Base-by-base conservation (phyloP, 2,797 vertebrate genomes). In the Percopsis omiscomaycus region DNA sequence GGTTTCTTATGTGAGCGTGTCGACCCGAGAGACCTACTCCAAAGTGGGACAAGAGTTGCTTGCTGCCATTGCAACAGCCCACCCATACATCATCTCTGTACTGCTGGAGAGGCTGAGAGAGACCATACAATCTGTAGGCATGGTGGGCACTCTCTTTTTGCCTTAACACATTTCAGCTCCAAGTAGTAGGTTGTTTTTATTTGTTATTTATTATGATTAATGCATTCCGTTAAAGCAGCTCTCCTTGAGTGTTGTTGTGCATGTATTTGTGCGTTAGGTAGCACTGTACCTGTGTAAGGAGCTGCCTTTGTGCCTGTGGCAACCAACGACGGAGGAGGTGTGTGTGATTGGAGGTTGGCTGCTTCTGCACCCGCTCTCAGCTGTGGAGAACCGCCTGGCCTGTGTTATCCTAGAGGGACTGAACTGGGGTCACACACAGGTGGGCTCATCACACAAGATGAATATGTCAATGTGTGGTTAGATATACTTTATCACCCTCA, bases 241-340 rank as follows among this genome's bases (percentile, higher is more conserved):
- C 29, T 51, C 9, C 62, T 1, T 68, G 5, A 42, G 15, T 16
- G 32, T 72, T 13, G 44, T 27, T 32, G 27, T 28, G 57, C 9
- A 10, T 30, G 48, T 71, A 14, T 52, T 10, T 49, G 22, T 74
- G 9, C 77, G 27, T 65, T 77, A 99, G 98, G 94, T 97, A 79
- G 95, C 96, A 13, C 80, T 99, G 5, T 99, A 98, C 84, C 88
- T 99, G 72, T 98, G 97, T 78, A 99, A 99, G 92, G 98, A 99
- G 55, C 91, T 99, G 44, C 97, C 96, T 0, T 82, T 99, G 75
- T 90, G 92, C 79, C 86, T 95, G 69, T 99, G 97, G 98, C 91
- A 61, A 57, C 96, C 95, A 0, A 92, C 61, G 52, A 65, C 89
- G 0, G 91, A 93, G 0, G 96, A 99, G 74, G 88, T 97, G 51